phyloP scores from a whole-genome alignment of 2,888 invertebrate genomes.

The Poecilus cupreus region DNA sequence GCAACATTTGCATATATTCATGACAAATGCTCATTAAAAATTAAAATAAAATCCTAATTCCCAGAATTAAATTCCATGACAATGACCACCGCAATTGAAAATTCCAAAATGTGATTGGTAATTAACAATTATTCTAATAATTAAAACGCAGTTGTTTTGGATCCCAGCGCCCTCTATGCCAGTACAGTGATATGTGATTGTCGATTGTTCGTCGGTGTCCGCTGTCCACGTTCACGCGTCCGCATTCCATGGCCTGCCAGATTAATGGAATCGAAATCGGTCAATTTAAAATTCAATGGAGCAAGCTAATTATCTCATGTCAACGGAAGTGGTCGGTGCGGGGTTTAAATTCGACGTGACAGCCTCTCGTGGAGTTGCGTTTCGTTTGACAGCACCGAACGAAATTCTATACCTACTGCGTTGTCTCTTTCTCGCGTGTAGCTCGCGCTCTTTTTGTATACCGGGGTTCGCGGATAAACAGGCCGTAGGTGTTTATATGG shows the following conservation, averaged over 20 bases:
- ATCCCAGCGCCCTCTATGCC: neutral
- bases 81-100: neutral
- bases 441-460: neutral
- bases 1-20: neutral
- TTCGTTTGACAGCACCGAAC: neutral
- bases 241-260: neutral
- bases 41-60: neutral
- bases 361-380: neutral
- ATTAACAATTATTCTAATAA: conserved; percentile 22
- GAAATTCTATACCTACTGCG: conserved; percentile 3
- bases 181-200: neutral
- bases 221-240: neutral
- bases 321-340: conserved; percentile 7
- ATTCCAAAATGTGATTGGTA: conserved; percentile 29
- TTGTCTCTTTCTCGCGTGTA: neutral
- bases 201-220: neutral
- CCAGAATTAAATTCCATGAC: neutral
- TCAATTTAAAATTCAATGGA: conserved; percentile 54
- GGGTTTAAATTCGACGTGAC: neutral
- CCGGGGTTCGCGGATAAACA: no score
- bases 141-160: neutral
- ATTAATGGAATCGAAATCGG: conserved; percentile 50
- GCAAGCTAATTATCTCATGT: conserved; percentile 53
- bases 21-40: neutral
- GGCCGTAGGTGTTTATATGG: no score